Percentiles rank a stretch among this genome's conserved stretches.
These are phyloP conservation scores for Colletes collaris DNA, from an alignment of 2,888 invertebrate species.

Conservation along the genomic window DNA sequence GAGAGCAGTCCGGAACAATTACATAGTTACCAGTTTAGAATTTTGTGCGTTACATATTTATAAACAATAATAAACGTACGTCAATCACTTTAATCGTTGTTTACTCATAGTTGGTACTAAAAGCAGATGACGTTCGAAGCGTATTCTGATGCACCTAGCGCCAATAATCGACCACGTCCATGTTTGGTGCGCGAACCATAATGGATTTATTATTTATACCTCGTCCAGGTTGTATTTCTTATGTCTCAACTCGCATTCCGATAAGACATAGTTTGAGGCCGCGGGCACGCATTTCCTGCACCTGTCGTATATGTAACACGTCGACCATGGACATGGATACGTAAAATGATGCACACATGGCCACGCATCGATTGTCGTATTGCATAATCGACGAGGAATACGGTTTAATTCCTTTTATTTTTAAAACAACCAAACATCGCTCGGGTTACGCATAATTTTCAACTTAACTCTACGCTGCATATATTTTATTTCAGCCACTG, in stretches of 20 bases:
- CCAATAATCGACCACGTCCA: neutral
- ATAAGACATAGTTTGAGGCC: slow-evolving; percentile 33
- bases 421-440: neutral
- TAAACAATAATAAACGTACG: too few species aligned
- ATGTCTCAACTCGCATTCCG: slow-evolving; percentile 22
- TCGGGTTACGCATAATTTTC: too few species aligned
- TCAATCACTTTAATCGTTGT: neutral
- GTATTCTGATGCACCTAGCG: neutral
- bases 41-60: too few species aligned
- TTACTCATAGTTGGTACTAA: neutral
- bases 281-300: slow-evolving; percentile 54
- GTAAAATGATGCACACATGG: slow-evolving; percentile 31
- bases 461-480: too few species aligned
- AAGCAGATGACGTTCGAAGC: neutral
- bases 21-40: too few species aligned
- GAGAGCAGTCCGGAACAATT: neutral
- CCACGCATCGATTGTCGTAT: slow-evolving; percentile 19
- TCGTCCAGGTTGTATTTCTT: slow-evolving; percentile 19
- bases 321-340: slow-evolving; percentile 54
- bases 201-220: slow-evolving; percentile 30
- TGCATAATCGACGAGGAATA: slow-evolving; percentile 48
- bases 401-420: slow-evolving; percentile 18
- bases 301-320: slow-evolving; percentile 53
- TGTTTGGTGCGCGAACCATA: neutral
- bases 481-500: too few species aligned